A percentile compares a stretch with the other conserved stretches of the same genome.
Conservation (phyloP, 2,797 vertebrate genomes). For the Lepidocolaptes lacrymiger region DNA sequence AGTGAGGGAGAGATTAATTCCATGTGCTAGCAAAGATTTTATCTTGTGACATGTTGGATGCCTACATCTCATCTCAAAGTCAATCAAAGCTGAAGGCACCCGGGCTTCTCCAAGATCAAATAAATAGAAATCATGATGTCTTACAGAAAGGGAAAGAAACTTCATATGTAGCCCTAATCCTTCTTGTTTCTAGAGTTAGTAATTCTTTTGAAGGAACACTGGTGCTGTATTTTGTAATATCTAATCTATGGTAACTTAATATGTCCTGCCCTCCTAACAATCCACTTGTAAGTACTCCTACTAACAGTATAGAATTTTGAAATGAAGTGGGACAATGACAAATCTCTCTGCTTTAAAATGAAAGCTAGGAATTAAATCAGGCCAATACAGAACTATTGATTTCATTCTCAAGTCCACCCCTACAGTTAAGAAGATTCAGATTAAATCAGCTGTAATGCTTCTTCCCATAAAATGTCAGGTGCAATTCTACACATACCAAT, state of each 20-base stretch:
- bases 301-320: background rate
- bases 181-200: background rate
- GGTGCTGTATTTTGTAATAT: background rate
- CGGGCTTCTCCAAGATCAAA: background rate
- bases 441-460: background rate
- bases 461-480: background rate
- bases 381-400: background rate
- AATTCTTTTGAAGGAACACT: background rate
- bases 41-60: background rate
- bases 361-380: background rate
- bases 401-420: background rate
- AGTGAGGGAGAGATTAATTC: background rate
- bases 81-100: background rate
- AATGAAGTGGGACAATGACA: background rate
- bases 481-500: background rate
- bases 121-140: background rate
- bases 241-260: background rate
- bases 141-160: background rate
- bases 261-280: background rate
- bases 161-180: background rate
- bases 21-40: background rate
- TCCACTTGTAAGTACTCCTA: background rate
- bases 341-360: background rate
- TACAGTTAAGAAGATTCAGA: constrained; percentile 1
- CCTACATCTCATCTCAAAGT: background rate